Evolutionary conservation across 92 coral and sea anemone species (phyloP), one percentile per base, ranked within the genome.

Genomic region (Scolanthus callimorphus): DNA sequence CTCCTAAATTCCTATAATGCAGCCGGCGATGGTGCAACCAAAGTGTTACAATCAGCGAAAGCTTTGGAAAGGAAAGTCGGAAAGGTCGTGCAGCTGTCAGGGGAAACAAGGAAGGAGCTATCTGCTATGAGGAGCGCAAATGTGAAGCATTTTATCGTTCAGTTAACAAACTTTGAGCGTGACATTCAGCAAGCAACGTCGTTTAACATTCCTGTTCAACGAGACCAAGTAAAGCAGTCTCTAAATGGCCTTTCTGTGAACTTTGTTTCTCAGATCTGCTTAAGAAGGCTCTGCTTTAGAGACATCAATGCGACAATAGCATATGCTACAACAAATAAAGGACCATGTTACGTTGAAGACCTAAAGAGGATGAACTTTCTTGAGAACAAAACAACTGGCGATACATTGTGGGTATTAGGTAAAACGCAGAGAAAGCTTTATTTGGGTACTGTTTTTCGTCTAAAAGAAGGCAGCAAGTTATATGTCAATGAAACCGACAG

Each of bases 161-260:
- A 49, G 22, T 21, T 54, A 8, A 20, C 39, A 21, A 28, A 26
- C 17, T 67, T 67, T 44, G 11, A 41, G 2, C 2, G 29, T 20
- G 47, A 54, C 27, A 17, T 55, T 15, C 12, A 54, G 27, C 20
- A 38, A 15, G 19, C 49, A 1, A 26, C 23, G 51, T 26, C 63
- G 20, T 22, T 67, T 2, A 55, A 27, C 11, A 39, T 67, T 15
- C 38, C 31, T 38, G 20, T 29, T 17, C 15, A 15, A 11, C 55
- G 74, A 54, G 39, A 62, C 1, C 74, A 62, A 55, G 30, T 67
- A 0, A 27, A 44, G 45, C 74, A 67, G 62, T n/a, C 11, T 11
- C 56, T 67, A 12, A 67, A 39, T 13, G 63, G 63, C 4, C 11
- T 67, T 9, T 19, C 49, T 29, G 24, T 67, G 13, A 50, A 50